phyloP scores from a whole-genome alignment of 2,113 vertebrate genomes.

The Oryctolagus cuniculus region DNA sequence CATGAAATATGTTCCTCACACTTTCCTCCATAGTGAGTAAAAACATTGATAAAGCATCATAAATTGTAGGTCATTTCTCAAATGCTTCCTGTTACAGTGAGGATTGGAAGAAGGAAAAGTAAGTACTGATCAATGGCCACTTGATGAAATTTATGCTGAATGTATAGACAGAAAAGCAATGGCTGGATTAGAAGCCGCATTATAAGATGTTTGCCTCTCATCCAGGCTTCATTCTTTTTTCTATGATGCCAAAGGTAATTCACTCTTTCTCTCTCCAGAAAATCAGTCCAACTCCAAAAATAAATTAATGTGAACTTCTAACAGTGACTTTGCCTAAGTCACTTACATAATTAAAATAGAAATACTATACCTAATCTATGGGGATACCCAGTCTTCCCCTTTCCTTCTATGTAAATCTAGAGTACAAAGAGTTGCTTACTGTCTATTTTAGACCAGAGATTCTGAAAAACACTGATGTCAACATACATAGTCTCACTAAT shows the following conservation, averaged over 20 bases:
- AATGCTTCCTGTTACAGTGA: slow-evolving; percentile 79
- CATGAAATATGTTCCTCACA: slow-evolving; percentile 87
- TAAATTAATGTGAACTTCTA: slow-evolving; percentile 41
- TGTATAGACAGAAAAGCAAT: slow-evolving; percentile 72
- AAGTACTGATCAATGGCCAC: slow-evolving; percentile 74
- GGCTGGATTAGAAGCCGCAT: slow-evolving; percentile 28
- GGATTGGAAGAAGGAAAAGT: slow-evolving; percentile 77
- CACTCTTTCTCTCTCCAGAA: slow-evolving; percentile 25
- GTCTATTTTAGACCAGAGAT: slow-evolving; percentile 8
- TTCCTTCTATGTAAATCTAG: slow-evolving; percentile 17
- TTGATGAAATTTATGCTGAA: slow-evolving; percentile 69
- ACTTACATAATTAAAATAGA: slow-evolving; percentile 11
- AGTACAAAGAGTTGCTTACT: background rate
- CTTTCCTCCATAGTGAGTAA: slow-evolving; percentile 83
- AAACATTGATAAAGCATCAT: slow-evolving; percentile 87
- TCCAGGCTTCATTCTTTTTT: slow-evolving; percentile 59
- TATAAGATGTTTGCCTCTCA: slow-evolving; percentile 40
- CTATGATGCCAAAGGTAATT: background rate
- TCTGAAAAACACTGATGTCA: background rate
- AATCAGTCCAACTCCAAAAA: background rate
- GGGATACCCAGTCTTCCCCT: background rate
- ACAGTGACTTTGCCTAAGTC: slow-evolving; percentile 1
- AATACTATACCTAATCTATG: background rate
- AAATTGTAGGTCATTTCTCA: slow-evolving; percentile 87
- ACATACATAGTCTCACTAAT: background rate